Evolutionary conservation across 2,797 vertebrate genomes (phyloP).

Genomic region (Rhynchonycteris naso): DNA sequence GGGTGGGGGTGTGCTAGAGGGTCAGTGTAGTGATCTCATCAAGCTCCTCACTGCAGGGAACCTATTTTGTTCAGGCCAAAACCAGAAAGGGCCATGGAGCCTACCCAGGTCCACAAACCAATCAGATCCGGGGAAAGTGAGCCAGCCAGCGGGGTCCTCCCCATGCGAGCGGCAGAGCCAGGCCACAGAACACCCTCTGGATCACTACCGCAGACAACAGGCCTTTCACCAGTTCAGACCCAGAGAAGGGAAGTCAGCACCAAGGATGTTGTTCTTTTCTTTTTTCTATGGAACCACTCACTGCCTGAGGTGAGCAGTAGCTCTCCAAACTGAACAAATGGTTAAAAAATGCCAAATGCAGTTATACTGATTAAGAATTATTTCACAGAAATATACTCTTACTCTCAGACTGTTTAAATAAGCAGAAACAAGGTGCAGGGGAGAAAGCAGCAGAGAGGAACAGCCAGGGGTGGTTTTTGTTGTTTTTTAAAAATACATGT

Average conservation of each 20-base stretch:
- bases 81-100: background rate
- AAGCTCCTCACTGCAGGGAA: conserved; percentile 43
- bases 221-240: background rate
- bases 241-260: background rate
- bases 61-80: conserved; percentile 34
- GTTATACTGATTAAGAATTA: background rate
- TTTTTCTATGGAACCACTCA: background rate
- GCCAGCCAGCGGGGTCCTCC: fast-evolving
- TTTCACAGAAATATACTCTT: conserved; percentile 70
- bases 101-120: background rate
- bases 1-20: background rate
- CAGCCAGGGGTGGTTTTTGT: background rate
- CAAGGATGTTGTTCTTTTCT: background rate
- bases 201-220: background rate
- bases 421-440: background rate
- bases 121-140: background rate
- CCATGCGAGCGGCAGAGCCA: background rate
- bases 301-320: background rate
- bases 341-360: conserved; percentile 38
- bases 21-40: background rate
- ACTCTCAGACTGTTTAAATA: conserved; percentile 55
- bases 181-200: background rate
- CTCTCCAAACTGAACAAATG: background rate
- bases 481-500: conserved; percentile 22
- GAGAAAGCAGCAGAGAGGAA: background rate